Evolutionary conservation across 1,140 invertebrate genomes (phyloP).

Genomic region (silkworm (Bombyx mori)): ASM3026992v2 NC_085118.1:7766001-7766500

Average conservation of each 20-base stretch:
- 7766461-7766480: constrained; percentile 66
- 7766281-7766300: constrained; percentile 67
- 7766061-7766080: constrained; percentile 60
- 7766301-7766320: constrained; percentile 67
- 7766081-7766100: constrained; percentile 55
- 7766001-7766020: too few species aligned
- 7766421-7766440: constrained; percentile 59
- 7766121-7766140: constrained; percentile 24
- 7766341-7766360: constrained; percentile 58
- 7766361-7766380: constrained; percentile 55
- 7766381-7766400: constrained; percentile 59
- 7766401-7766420: constrained; percentile 59
- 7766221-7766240: constrained; percentile 71
- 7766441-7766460: constrained; percentile 69
- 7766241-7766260: constrained; percentile 71
- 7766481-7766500: constrained; percentile 44
- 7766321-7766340: constrained; percentile 67
- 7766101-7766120: constrained; percentile 53
- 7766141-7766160: constrained; percentile 36
- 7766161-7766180: constrained; percentile 31
- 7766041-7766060: too few species aligned
- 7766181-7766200: constrained; percentile 61
- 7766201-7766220: constrained; percentile 64
- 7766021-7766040: too few species aligned
- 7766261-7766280: constrained; percentile 68